Percentiles rank a stretch among this genome's conserved stretches.
Conservation (phyloP, 2,113 vertebrate genomes). For the Stigmatopora nigra region DNA sequence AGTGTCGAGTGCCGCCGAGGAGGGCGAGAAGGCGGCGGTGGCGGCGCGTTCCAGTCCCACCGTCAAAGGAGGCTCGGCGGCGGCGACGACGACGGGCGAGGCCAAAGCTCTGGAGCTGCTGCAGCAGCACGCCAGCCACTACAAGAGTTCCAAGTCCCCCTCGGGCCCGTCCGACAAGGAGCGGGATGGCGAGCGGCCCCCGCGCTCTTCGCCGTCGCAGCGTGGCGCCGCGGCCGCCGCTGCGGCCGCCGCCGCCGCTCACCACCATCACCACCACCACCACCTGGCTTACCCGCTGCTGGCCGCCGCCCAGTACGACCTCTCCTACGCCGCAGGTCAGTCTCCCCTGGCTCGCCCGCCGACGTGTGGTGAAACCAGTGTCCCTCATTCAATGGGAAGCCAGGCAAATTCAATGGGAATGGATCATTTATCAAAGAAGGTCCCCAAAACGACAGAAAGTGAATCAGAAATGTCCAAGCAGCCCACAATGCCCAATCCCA, state of each 20-base stretch:
- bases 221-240: conserved; percentile 84
- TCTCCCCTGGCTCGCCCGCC: too few species aligned
- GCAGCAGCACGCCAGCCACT: conserved; percentile 95
- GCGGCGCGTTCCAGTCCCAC: conserved; percentile 71
- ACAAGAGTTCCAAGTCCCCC: conserved; percentile 91
- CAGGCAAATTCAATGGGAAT: too few species aligned
- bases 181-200: conserved; percentile 71
- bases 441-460: too few species aligned
- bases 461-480: too few species aligned
- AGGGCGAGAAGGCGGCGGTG: conserved; percentile 69
- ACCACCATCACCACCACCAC: conserved; percentile 41
- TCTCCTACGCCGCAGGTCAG: conserved; percentile 91
- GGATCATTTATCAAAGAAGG: too few species aligned
- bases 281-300: conserved; percentile 82
- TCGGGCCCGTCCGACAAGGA: conserved; percentile 76
- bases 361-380: too few species aligned
- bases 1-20: conserved; percentile 78
- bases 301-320: conserved; percentile 88
- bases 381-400: too few species aligned
- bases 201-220: conserved; percentile 86
- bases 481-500: too few species aligned
- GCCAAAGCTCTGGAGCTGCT: conserved; percentile 93
- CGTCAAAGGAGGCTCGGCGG: conserved; percentile 66
- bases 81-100: conserved; percentile 38
- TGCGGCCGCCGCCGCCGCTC: conserved; percentile 83